These are phyloP conservation scores for Eupeodes latifasciatus DNA, from an alignment of 2,888 invertebrate genomes.

Conservation along the genomic window DNA sequence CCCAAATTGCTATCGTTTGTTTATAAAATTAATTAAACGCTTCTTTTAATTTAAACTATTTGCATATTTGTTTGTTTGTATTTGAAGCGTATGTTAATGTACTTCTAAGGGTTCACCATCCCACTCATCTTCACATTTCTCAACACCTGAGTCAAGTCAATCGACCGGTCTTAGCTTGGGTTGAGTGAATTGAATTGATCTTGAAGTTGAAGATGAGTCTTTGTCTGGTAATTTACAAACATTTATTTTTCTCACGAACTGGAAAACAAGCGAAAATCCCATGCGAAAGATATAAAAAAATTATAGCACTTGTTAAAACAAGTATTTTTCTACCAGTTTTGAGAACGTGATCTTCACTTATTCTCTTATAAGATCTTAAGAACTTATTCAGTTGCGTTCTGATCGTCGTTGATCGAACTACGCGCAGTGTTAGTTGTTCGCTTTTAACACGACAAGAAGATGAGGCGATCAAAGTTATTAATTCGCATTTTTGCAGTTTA, in stretches of 20 bases:
- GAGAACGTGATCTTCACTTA: not conserved
- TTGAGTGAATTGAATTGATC: too few relatives aligned
- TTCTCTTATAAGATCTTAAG: not conserved
- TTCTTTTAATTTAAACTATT: too few relatives aligned
- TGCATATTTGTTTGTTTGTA: too few relatives aligned
- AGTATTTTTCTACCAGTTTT: not conserved
- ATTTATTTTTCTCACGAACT: not conserved
- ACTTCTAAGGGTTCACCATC: too few relatives aligned
- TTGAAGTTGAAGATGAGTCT: too few relatives aligned
- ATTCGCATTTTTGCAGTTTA: not conserved
- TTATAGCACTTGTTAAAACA: not conserved
- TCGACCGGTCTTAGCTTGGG: too few relatives aligned
- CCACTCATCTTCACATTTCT: too few relatives aligned
- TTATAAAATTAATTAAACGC: too few relatives aligned
- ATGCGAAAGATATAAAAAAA: not conserved
- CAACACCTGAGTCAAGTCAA: too few relatives aligned
- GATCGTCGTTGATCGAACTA: slow-evolving; percentile 13
- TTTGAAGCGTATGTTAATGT: too few relatives aligned
- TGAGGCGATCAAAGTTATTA: not conserved
- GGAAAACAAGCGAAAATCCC: not conserved
- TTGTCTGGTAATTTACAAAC: too few relatives aligned
- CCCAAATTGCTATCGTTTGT: too few relatives aligned
- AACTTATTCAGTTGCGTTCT: not conserved
- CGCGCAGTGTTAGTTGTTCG: not conserved
- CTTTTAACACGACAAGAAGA: not conserved